Conservation (phyloP, 2,888 invertebrate genomes). For the Patella caerulea region DNA sequence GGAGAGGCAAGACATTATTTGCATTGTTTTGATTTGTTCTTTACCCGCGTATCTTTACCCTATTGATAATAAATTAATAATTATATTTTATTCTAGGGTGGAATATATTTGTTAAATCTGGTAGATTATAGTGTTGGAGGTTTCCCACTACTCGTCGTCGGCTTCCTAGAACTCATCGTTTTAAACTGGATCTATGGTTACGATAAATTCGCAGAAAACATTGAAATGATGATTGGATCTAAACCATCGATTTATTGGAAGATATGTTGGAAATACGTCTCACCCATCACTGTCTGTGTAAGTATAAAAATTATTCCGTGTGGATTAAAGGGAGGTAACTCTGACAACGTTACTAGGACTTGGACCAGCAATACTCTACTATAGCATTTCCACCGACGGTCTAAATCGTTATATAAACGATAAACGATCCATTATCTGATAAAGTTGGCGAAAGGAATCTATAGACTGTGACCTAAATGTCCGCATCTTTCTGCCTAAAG, state of each 20-base stretch:
- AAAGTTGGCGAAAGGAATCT: too few relatives aligned
- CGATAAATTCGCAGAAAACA: slow-evolving; percentile 65
- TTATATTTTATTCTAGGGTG: slow-evolving; percentile 71
- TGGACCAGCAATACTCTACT: too few relatives aligned
- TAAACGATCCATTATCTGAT: too few relatives aligned
- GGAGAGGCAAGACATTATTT: too few relatives aligned
- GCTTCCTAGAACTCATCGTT: slow-evolving; percentile 65
- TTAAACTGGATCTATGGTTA: slow-evolving; percentile 69
- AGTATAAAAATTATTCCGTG: slow-evolving; percentile 34
- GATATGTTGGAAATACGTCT: slow-evolving; percentile 64
- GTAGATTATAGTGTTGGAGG: slow-evolving; percentile 70
- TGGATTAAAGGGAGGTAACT: too few relatives aligned
- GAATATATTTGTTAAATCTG: slow-evolving; percentile 69
- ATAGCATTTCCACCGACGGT: too few relatives aligned
- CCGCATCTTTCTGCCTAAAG: too few relatives aligned
- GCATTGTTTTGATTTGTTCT: too few relatives aligned
- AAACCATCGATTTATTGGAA: slow-evolving; percentile 67
- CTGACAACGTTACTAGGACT: too few relatives aligned
- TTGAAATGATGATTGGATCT: slow-evolving; percentile 66
- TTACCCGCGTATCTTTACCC: too few relatives aligned
- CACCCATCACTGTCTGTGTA: slow-evolving; percentile 66
- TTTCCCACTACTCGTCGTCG: slow-evolving; percentile 69
- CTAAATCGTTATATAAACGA: too few relatives aligned
- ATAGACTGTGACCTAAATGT: too few relatives aligned
- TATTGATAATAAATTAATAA: background rate